A percentile compares a stretch with the other conserved stretches of the same genome.
phyloP scores from a whole-genome alignment of 2,888 invertebrate species.

The Euzophera pinguis region DNA sequence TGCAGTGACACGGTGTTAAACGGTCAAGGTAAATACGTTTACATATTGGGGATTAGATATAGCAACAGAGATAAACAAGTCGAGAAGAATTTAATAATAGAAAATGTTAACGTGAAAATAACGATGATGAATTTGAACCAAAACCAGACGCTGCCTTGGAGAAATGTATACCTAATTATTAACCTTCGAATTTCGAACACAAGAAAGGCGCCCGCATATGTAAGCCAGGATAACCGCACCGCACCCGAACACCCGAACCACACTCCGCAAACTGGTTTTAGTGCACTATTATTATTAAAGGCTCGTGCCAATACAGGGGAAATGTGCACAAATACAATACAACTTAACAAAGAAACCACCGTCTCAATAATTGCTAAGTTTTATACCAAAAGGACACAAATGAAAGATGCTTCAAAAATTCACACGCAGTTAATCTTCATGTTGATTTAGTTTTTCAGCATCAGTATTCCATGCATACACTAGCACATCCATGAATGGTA shows the following conservation, averaged over 20 bases:
- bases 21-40: constrained; percentile 65
- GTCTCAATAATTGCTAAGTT: constrained; percentile 49
- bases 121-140: constrained; percentile 17
- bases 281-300: constrained; percentile 78
- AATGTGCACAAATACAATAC: constrained; percentile 57
- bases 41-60: constrained; percentile 26
- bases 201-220: constrained; percentile 68
- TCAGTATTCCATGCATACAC: constrained; percentile 67
- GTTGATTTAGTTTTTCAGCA: constrained; percentile 42
- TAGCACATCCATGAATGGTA: constrained; percentile 70
- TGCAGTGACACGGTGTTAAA: constrained; percentile 42
- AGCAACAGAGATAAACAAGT: constrained; percentile 15
- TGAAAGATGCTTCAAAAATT: constrained; percentile 52
- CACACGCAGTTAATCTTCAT: constrained; percentile 59
- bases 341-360: constrained; percentile 56
- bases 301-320: constrained; percentile 74
- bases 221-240: constrained; percentile 70
- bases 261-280: constrained; percentile 75
- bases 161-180: constrained; percentile 27
- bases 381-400: constrained; percentile 76
- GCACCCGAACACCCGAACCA: constrained; percentile 50
- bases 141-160: constrained; percentile 30
- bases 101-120: constrained; percentile 25
- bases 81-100: constrained; percentile 6
- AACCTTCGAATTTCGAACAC: constrained; percentile 52